A percentile compares a stretch with the other conserved stretches of the same genome.
phyloP scores from a whole-genome alignment of 2,797 vertebrate species.

The Molossus alvarezi region DNA sequence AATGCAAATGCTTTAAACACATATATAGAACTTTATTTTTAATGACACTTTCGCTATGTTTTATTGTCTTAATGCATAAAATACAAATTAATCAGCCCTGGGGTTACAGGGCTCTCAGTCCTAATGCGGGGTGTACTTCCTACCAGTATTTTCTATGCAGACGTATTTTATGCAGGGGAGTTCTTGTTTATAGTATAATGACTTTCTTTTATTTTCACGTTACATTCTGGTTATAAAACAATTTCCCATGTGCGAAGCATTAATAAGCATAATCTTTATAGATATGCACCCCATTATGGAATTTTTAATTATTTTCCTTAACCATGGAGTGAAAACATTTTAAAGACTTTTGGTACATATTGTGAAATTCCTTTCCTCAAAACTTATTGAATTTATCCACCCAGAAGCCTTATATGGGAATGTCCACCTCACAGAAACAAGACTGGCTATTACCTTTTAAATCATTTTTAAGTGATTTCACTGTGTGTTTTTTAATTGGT shows the following conservation, averaged over 20 bases:
- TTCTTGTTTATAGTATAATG: not conserved
- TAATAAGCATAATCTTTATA: not conserved
- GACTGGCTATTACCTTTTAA: not conserved
- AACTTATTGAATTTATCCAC: not conserved
- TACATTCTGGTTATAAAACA: not conserved
- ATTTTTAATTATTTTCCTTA: slow-evolving; percentile 58
- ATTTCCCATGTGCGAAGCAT: not conserved
- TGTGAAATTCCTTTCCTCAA: slow-evolving; percentile 5
- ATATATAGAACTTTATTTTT: slow-evolving; percentile 7
- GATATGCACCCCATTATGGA: not conserved
- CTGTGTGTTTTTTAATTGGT: not conserved
- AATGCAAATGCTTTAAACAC: slow-evolving; percentile 12
- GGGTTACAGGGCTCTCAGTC: not conserved
- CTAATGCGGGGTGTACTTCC: not conserved
- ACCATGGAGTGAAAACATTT: not conserved
- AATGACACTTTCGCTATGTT: not conserved
- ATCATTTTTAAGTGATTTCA: not conserved
- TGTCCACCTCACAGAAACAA: not conserved
- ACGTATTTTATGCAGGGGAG: not conserved
- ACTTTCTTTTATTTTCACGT: not conserved
- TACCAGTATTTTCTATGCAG: not conserved
- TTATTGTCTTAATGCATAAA: slow-evolving; percentile 14
- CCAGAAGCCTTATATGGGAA: not conserved
- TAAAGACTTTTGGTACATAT: not conserved
- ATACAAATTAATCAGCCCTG: not conserved